Evolutionary conservation across 2,113 vertebrate genomes (phyloP), one percentile per base, ranked within the genome.

Genomic region (Sigmodon hispidus): DNA sequence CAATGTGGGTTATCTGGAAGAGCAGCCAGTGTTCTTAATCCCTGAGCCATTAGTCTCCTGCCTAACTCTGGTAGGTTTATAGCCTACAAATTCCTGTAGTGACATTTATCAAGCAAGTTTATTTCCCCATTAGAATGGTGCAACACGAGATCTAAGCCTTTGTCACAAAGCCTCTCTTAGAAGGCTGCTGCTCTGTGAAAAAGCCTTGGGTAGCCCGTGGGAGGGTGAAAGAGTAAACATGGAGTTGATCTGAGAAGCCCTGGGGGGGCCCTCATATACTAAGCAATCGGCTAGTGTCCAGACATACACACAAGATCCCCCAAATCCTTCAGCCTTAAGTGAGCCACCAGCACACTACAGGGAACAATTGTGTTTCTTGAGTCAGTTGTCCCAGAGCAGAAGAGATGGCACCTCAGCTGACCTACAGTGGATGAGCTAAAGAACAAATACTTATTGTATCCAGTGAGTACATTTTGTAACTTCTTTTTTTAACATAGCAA

Each of bases 181-280:
- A 52, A 79, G 29, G 70, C 21, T 57, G 80, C 57, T 94, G 34
- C 61, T 5, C 0, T 19, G 6, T 69, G 36, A 40, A 45, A 76
- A 93, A 55, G 19, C 83, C 36, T 50, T 36, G 36, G 36, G 22
- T 48, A 45, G 40, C 3, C 29, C 76, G 19, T 69, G 50, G 72
- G 57, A 55, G 50, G 57, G 50, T 26, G 52, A 50, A 7, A 65
- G 81, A 16, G 16, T 22, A 0, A 0, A 0, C 0, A 1, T 13
- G 40, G 87, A 84, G 40, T 4, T 21, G 36, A 89, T 85, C 24
- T 0, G 1, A 77, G 70, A 67, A 63, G 65, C 59, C 29, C 17
- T 9, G 29, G 45, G 40, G 88, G 92, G 31, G 73, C 9, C 52
- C 4, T 83, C 11, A 34, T 31, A 48, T 19, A 40, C 21, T n/a